phyloP scores from a whole-genome alignment of 1,140 invertebrate species.

The Helicoverpa armigera region DNA sequence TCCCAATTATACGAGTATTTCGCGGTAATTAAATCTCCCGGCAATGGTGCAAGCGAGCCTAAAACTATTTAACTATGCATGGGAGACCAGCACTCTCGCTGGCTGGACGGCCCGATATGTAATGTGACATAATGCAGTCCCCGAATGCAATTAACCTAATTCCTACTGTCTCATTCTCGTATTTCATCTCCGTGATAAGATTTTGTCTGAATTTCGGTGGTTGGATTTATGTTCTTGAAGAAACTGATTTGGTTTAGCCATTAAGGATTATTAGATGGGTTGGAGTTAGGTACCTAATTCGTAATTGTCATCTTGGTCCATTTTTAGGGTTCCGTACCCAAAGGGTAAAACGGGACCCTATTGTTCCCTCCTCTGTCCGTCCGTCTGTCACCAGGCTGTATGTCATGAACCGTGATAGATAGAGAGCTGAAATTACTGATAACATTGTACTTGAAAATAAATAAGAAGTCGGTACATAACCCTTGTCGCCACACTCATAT shows the following conservation, averaged over 20 bases:
- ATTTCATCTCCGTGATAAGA: background rate
- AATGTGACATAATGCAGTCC: slow-evolving; percentile 34
- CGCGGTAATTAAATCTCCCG: background rate
- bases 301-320: too few relatives aligned
- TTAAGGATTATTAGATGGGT: too few relatives aligned
- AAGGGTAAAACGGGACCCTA: too few relatives aligned
- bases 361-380: too few relatives aligned
- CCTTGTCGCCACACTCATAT: too few relatives aligned
- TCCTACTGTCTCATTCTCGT: slow-evolving; percentile 5
- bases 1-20: too few relatives aligned
- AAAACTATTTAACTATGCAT: slow-evolving; percentile 42
- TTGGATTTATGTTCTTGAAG: background rate
- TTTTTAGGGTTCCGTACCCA: too few relatives aligned
- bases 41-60: background rate
- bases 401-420: too few relatives aligned
- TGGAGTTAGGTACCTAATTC: too few relatives aligned
- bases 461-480: too few relatives aligned
- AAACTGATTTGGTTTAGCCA: background rate
- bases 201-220: background rate
- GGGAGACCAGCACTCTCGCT: background rate
- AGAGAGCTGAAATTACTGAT: too few relatives aligned
- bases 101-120: slow-evolving; percentile 2
- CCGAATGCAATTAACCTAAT: slow-evolving; percentile 43
- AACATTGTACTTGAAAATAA: background rate
- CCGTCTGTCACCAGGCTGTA: too few relatives aligned